Conservation (phyloP, 2,797 vertebrate genomes). For the Chaenodraco wilsoni region DNA sequence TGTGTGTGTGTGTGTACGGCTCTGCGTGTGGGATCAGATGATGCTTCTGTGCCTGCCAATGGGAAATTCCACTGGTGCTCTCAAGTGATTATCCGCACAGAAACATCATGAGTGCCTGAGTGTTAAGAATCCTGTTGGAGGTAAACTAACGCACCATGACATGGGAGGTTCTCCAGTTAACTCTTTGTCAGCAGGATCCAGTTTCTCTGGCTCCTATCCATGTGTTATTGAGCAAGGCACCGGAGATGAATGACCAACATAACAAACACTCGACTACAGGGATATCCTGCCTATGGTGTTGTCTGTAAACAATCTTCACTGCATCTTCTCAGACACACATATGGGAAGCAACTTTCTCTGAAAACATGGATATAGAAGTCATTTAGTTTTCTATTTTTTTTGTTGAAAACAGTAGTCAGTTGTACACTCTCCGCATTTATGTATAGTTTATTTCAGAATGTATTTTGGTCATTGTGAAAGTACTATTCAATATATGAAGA, state of each 20-base stretch:
- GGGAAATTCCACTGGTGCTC: constrained; percentile 59
- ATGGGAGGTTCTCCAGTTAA: constrained; percentile 17
- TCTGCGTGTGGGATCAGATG: constrained; percentile 44
- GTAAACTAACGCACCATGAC: constrained; percentile 18
- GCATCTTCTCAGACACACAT: neutral
- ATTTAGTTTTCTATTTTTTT: no score
- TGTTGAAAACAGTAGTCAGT: no score
- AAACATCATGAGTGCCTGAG: constrained; percentile 26
- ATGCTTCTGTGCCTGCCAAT: constrained; percentile 31
- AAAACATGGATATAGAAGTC: no score
- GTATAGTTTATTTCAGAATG: no score
- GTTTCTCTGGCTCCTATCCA: neutral
- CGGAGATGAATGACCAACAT: neutral
- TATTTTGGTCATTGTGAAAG: no score
- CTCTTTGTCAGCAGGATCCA: constrained; percentile 8
- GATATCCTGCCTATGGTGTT: neutral
- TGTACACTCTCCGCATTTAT: no score
- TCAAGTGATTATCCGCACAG: constrained; percentile 32
- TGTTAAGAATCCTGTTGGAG: constrained; percentile 16
- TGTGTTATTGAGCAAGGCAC: constrained; percentile 5
- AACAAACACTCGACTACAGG: neutral
- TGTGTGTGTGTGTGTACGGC: constrained; percentile 6
- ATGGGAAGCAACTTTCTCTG: neutral
- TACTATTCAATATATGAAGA: no score
- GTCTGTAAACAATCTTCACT: neutral